Base-by-base conservation (phyloP, 2,888 invertebrate species). In the Rutpela maculata region DNA sequence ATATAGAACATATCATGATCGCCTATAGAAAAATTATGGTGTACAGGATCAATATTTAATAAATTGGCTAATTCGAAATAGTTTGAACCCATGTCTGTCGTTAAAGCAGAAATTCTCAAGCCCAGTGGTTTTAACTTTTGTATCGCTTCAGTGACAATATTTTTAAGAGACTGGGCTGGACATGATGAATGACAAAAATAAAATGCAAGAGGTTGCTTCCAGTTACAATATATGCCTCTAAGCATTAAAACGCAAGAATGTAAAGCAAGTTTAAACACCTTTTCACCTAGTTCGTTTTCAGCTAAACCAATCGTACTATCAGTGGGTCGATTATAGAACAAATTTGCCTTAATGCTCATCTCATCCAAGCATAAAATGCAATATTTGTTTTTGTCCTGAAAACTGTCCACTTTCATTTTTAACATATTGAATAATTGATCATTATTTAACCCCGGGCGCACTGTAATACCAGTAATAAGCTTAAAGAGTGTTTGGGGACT, bases 81-180 rank as follows among this genome's bases (percentile, higher is more conserved):
- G 38, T 73, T 76, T 43, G 71, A 72, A 43, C 76, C 76, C 71
- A 76, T 72, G 38, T 59, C n/a, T 72, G 60, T 59, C n/a, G 59
- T 59, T 17, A 76, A 18, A 38, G 62, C 71, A 63, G 35, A 63
- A 55, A 76, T 65, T 15, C 62, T 76, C 18, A 76, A 2, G 31
- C 65, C 63, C n/a, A 68, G 15, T 18, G 38, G 22, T 38, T 68
- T 43, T 68, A 68, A n/a, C n/a, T n/a, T n/a, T n/a, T n/a, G n/a
- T n/a, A n/a, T n/a, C n/a, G 43, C 50, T 43, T 62, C 60, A 18
- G 10, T 60, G n/a, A 72, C n/a, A 43, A 72, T 72, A 11, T 38
- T 31, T 26, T 63, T 72, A 38, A 76, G 67, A 4, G 43, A 59
- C 38, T 62, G 35, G 18, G 38, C 76, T 43, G 71, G 71, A 60